Conservation (phyloP, 2,113 vertebrate species). For the Ariopsis seemanni region DNA sequence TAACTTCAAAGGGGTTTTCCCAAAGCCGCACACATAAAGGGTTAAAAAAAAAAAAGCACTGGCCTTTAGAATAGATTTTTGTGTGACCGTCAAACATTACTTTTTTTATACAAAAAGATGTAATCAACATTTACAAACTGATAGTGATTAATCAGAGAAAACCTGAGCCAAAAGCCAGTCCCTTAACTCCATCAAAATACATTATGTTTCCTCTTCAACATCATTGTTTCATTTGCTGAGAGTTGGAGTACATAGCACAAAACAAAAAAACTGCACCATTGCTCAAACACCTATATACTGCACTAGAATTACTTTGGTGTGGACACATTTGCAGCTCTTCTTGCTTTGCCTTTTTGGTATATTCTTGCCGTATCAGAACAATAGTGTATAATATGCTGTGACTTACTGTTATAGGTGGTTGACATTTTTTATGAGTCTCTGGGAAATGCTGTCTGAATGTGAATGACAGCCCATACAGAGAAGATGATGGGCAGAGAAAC, state of each 20-base stretch:
- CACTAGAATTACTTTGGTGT: not conserved
- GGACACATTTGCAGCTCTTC: not conserved
- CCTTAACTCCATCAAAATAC: not conserved
- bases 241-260: not conserved
- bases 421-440: slow-evolving; percentile 32
- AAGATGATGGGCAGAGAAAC: slow-evolving; percentile 9
- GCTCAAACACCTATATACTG: not conserved
- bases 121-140: not conserved
- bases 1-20: not conserved
- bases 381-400: slow-evolving; percentile 37
- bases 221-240: not conserved
- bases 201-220: not conserved
- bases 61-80: not conserved
- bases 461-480: not conserved
- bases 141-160: not conserved
- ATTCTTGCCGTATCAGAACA: slow-evolving; percentile 6
- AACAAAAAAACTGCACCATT: not conserved
- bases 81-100: not conserved
- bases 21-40: not conserved
- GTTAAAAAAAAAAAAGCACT: not conserved
- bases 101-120: not conserved
- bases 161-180: not conserved
- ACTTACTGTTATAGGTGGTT: slow-evolving; percentile 10
- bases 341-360: not conserved
- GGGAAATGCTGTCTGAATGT: not conserved